phyloP scores from a whole-genome alignment of 2,888 invertebrate genomes.

The Amphimallon solstitiale region DNA sequence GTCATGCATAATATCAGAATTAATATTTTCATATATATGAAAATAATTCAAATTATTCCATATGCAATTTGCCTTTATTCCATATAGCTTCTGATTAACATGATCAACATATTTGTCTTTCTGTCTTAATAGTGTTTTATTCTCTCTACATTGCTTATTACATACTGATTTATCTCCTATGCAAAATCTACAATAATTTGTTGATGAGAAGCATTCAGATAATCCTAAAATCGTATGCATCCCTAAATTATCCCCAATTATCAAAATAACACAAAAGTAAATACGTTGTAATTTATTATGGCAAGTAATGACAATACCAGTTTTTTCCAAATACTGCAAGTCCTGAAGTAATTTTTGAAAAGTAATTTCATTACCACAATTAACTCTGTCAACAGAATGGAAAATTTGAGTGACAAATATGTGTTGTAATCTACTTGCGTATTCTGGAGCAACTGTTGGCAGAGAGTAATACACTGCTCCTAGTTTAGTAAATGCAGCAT shows the following conservation, averaged over 20 bases:
- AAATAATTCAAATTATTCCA: slow-evolving; percentile 49
- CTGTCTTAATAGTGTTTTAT: slow-evolving; percentile 34
- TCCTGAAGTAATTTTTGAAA: slow-evolving; percentile 30
- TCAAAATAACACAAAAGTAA: slow-evolving; percentile 34
- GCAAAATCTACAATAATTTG: slow-evolving; percentile 44
- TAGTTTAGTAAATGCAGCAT: slow-evolving; percentile 43
- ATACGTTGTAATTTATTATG: slow-evolving; percentile 25
- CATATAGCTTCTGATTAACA: slow-evolving; percentile 24
- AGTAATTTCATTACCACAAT: slow-evolving; percentile 31
- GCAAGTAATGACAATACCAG: slow-evolving; percentile 37
- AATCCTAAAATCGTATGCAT: slow-evolving; percentile 40
- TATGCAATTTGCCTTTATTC: slow-evolving; percentile 48
- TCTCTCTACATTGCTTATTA: slow-evolving; percentile 38
- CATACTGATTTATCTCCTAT: no score
- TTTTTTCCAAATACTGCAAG: slow-evolving; percentile 35
- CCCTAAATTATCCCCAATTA: slow-evolving; percentile 41
- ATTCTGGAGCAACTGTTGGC: no score
- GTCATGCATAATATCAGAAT: slow-evolving; percentile 56
- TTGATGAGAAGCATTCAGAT: slow-evolving; percentile 34
- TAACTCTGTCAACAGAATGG: slow-evolving; percentile 39
- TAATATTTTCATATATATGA: slow-evolving; percentile 51
- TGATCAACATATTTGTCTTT: slow-evolving; percentile 30
- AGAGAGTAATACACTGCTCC: slow-evolving; percentile 45
- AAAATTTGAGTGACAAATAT: slow-evolving; percentile 47
- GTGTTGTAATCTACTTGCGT: slow-evolving; percentile 38